Conservation (phyloP, 1,140 invertebrate genomes). For the Plodia interpunctella region DNA sequence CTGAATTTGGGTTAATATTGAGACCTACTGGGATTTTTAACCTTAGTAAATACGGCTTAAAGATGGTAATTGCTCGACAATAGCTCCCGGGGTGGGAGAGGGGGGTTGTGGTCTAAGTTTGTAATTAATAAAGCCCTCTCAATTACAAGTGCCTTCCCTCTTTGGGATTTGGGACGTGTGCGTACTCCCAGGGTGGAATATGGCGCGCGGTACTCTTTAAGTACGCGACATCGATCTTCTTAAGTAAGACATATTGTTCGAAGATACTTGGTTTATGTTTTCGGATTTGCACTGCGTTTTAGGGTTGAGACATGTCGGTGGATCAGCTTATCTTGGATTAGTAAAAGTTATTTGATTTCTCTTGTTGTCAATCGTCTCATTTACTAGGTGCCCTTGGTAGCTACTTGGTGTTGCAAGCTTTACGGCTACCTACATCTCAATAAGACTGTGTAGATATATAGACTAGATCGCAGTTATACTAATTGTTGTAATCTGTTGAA, state of each 20-base stretch:
- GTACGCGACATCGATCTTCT: background rate
- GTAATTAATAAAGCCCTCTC: slow-evolving; percentile 76
- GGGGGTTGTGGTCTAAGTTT: slow-evolving; percentile 67
- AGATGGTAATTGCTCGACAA: slow-evolving; percentile 47
- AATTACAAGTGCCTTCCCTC: slow-evolving; percentile 73
- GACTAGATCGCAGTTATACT: no score
- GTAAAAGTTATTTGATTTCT: no score
- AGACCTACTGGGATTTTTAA: slow-evolving; percentile 47
- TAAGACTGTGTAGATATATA: no score
- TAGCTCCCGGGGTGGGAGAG: slow-evolving; percentile 22
- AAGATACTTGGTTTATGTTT: slow-evolving; percentile 4
- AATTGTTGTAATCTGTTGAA: no score
- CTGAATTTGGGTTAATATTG: slow-evolving; percentile 48
- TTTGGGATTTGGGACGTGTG: slow-evolving; percentile 40
- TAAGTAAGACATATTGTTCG: slow-evolving; percentile 4
- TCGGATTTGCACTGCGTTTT: background rate
- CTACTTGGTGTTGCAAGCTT: no score
- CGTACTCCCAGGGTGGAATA: slow-evolving; percentile 5
- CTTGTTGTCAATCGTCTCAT: no score
- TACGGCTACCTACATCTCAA: no score
- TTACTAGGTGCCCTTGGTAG: no score
- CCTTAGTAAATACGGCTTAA: slow-evolving; percentile 47
- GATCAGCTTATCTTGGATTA: background rate
- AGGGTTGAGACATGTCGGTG: background rate
- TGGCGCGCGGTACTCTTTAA: background rate